Evolutionary conservation across 2,113 vertebrate species (phyloP).

Genomic region (Dolichallabes microphthalmus): DNA sequence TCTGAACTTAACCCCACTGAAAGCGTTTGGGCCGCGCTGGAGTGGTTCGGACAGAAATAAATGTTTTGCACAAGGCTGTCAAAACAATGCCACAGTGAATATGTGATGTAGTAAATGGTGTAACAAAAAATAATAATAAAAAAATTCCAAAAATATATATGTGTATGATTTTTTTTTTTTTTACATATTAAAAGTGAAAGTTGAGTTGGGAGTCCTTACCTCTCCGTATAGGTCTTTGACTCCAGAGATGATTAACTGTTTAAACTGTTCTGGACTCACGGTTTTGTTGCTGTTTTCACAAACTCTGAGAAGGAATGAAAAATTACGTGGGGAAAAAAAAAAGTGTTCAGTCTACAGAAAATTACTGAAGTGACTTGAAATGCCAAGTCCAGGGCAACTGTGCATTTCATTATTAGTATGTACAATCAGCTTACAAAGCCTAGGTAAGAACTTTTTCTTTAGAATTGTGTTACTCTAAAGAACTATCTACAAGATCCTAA

Average conservation of each 20-base stretch:
- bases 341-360: background rate
- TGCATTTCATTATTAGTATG: background rate
- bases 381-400: background rate
- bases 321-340: background rate
- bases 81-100: too few relatives aligned
- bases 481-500: background rate
- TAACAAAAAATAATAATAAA: too few relatives aligned
- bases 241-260: conserved; percentile 81
- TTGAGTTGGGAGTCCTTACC: conserved; percentile 64
- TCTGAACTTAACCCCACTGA: too few relatives aligned
- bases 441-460: background rate
- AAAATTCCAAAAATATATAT: too few relatives aligned
- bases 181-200: background rate
- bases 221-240: conserved; percentile 85
- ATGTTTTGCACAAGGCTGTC: too few relatives aligned
- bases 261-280: conserved; percentile 78
- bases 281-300: conserved; percentile 71
- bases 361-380: background rate
- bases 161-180: too few relatives aligned
- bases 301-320: conserved; percentile 62
- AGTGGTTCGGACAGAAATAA: too few relatives aligned
- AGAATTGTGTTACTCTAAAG: background rate
- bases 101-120: too few relatives aligned
- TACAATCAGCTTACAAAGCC: background rate
- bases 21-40: too few relatives aligned